Base-by-base conservation (phyloP, 1,140 invertebrate species). In the Frieseomelitta varia region DNA sequence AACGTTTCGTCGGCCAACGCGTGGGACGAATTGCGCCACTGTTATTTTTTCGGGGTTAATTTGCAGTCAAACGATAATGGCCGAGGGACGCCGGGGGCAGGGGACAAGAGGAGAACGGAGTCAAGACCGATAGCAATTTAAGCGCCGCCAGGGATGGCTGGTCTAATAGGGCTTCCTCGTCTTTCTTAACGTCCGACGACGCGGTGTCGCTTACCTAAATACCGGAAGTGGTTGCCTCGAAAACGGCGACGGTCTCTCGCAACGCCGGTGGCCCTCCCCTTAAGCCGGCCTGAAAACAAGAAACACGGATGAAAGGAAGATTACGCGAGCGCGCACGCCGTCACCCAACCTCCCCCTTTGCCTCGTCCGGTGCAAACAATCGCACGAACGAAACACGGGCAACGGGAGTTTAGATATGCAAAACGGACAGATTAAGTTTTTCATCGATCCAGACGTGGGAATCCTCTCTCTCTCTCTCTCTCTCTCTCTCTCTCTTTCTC, bases 201-300 rank as follows among this genome's bases (percentile, higher is more conserved):
- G 39, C 39, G 65, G 53, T 84, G 81, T 55, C 84, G 84, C 84
- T 82, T 85, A 89, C 88, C 87, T 91, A 91, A 92, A 91, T 91
- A 91, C 89, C 91, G 91, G 91, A 91, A 91, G 90, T 84, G 81
- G 73, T 91, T 91, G 84, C 73, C 87, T 90, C 10, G 73, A 83
- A 80, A 88, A 72, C 71, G 76, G 73, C 83, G 84, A 82, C 84
- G 85, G 39, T 6, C 85, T 79, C 81, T 87, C 77, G 34, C 76
- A 56, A 15, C 68, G 47, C 68, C 39, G 61, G 47, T 51, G 30
- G 34, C 78, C 47, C 77, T 85, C 79, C 67, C 78, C 81, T 87
- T 81, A 81, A 88, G 88, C 75, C 81, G 63, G 55, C 51, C 51
- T n/a, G 63, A 89, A n/a, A 89, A 87, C 87, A 87, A 89, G 85